Evolutionary conservation across 1,140 invertebrate species (phyloP).

Genomic region (Papilio machaon): DNA sequence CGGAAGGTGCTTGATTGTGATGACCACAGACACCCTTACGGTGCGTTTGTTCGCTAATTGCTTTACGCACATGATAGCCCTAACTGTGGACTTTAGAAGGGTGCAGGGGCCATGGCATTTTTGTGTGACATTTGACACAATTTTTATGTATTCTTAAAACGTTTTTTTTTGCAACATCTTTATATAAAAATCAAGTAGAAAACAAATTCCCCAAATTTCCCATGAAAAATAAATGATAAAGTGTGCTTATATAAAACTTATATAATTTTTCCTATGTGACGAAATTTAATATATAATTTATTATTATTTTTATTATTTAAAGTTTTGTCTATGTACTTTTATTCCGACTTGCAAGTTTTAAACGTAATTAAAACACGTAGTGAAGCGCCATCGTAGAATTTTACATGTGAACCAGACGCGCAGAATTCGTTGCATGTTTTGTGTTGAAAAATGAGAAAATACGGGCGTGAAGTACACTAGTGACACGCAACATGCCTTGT

Average conservation of each 20-base stretch:
- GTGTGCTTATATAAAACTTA: too few relatives aligned
- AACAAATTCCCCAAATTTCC: too few relatives aligned
- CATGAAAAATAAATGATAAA: too few relatives aligned
- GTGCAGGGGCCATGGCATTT: not conserved
- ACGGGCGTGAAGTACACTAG: not conserved
- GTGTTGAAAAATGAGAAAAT: conserved; percentile 5
- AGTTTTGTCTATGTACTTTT: too few relatives aligned
- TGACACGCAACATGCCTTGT: conserved; percentile 8
- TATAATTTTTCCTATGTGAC: too few relatives aligned
- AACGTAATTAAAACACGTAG: conserved; percentile 2
- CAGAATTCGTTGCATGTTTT: conserved; percentile 12
- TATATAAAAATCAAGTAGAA: too few relatives aligned
- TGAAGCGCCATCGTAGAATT: not conserved
- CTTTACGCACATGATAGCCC: conserved; percentile 16
- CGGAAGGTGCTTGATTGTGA: conserved; percentile 8
- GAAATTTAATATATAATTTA: too few relatives aligned
- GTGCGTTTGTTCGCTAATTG: not conserved
- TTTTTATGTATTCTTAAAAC: not conserved
- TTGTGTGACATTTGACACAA: not conserved
- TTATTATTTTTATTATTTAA: too few relatives aligned
- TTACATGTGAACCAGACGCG: not conserved
- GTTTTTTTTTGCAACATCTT: too few relatives aligned
- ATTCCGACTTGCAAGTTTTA: not conserved
- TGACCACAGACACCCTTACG: conserved; percentile 9
- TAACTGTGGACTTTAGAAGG: not conserved